Percentiles rank a stretch among this genome's conserved stretches.
These are phyloP conservation scores for Sarcophilus harrisii DNA, from an alignment of 2,797 vertebrate species.

Conservation along the genomic window DNA sequence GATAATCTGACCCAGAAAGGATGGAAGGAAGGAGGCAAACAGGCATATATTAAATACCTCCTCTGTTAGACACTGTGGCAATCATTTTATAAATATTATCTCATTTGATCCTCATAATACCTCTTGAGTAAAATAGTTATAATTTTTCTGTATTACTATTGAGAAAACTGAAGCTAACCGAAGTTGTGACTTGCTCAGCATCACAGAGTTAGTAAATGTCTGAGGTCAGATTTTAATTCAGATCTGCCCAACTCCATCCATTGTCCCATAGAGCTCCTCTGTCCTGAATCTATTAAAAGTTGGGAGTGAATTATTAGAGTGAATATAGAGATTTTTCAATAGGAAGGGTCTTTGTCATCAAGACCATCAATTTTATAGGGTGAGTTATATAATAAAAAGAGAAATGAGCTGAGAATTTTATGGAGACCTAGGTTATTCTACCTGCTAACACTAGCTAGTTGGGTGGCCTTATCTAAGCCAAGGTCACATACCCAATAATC, in stretches of 20 bases:
- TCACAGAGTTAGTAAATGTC: not conserved
- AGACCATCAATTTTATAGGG: not conserved
- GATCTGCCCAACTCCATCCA: not conserved
- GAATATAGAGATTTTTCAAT: not conserved
- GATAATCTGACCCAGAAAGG: not conserved
- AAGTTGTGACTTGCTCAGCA: not conserved
- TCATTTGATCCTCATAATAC: not conserved
- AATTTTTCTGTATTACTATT: not conserved
- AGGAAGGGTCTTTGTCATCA: not conserved
- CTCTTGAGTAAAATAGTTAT: not conserved
- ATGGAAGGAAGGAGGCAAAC: not conserved
- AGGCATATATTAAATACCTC: not conserved
- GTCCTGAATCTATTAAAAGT: not conserved
- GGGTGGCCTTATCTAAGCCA: not conserved
- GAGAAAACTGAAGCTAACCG: not conserved
- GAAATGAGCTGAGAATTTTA: not conserved
- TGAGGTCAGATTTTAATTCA: not conserved
- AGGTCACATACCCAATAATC: not conserved
- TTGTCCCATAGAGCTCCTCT: not conserved
- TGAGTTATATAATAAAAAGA: not conserved
- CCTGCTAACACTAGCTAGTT: not conserved
- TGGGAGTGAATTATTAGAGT: not conserved
- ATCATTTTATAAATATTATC: not conserved
- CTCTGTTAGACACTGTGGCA: not conserved
- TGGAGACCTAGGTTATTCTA: not conserved